phyloP scores from a whole-genome alignment of 2,797 vertebrate genomes.

The Tapirus indicus region DNA sequence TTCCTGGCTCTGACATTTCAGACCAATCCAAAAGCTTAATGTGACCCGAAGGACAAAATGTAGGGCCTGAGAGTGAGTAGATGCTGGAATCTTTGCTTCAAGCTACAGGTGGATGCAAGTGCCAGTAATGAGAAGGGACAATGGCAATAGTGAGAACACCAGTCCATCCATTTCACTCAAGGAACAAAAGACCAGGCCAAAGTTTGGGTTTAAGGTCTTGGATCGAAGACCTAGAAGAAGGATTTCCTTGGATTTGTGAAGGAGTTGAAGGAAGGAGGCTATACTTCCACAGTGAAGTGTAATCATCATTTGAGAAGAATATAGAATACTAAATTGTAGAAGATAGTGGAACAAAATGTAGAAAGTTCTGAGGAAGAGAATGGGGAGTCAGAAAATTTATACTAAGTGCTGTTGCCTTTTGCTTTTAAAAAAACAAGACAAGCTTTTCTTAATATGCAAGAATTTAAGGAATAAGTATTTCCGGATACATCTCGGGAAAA shows the following conservation, averaged over 20 bases:
- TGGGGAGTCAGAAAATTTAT: background rate
- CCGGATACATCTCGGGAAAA: background rate
- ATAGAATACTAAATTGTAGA: background rate
- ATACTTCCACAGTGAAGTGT: background rate
- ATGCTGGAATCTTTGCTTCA: too few species aligned
- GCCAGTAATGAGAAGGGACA: too few species aligned
- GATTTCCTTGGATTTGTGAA: background rate
- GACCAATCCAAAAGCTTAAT: background rate
- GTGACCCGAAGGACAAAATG: background rate
- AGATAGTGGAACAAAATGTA: background rate
- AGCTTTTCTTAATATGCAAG: background rate
- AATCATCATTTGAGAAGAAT: background rate
- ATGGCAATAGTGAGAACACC: too few species aligned
- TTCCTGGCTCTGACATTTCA: background rate
- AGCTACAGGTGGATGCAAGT: too few species aligned
- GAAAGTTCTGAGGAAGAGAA: background rate
- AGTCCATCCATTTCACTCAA: too few species aligned
- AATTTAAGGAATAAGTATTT: background rate
- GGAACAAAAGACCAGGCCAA: background rate
- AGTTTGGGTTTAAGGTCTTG: background rate
- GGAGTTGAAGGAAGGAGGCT: background rate
- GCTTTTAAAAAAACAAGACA: background rate
- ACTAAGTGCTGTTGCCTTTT: background rate
- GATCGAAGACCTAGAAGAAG: background rate
- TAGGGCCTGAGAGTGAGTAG: background rate